Conservation (phyloP, 1,140 invertebrate species). For the Nasonia giraulti region DNA sequence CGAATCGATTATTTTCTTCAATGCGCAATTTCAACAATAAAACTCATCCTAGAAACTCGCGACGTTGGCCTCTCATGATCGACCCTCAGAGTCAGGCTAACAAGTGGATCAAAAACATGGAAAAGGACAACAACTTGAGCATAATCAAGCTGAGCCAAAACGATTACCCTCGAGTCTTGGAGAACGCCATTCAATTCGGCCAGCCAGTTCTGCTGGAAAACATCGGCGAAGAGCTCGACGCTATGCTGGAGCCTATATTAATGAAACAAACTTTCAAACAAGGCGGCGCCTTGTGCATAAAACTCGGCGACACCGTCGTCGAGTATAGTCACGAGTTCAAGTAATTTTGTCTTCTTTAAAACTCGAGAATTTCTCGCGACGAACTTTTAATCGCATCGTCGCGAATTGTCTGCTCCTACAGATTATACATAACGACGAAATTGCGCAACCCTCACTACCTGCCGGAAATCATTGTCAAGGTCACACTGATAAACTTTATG, state of each 20-base stretch:
- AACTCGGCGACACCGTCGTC: slow-evolving; percentile 87
- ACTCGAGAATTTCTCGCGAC: neutral
- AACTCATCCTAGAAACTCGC: slow-evolving; percentile 79
- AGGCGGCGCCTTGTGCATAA: slow-evolving; percentile 86
- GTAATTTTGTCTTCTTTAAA: slow-evolving; percentile 67
- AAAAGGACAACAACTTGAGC: slow-evolving; percentile 89
- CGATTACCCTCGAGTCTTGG: slow-evolving; percentile 90
- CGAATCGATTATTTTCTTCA: slow-evolving; percentile 13
- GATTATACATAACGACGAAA: slow-evolving; percentile 96
- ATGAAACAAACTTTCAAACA: slow-evolving; percentile 93
- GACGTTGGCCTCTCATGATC: slow-evolving; percentile 94
- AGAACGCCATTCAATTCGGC: slow-evolving; percentile 95
- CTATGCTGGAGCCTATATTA: slow-evolving; percentile 90
- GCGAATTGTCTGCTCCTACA: slow-evolving; percentile 65
- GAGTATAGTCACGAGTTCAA: slow-evolving; percentile 91
- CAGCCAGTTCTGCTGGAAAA: slow-evolving; percentile 90
- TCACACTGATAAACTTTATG: slow-evolving; percentile 95
- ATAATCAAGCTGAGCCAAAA: slow-evolving; percentile 87
- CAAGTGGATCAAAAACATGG: slow-evolving; percentile 96
- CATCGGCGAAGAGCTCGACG: slow-evolving; percentile 91
- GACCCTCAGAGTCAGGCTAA: slow-evolving; percentile 96
- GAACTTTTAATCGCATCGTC: neutral
- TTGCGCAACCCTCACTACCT: slow-evolving; percentile 94
- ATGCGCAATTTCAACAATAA: neutral
- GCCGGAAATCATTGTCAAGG: slow-evolving; percentile 93